Evolutionary conservation across 1,140 invertebrate species (phyloP).

Genomic region (Aphidius ervi): DNA sequence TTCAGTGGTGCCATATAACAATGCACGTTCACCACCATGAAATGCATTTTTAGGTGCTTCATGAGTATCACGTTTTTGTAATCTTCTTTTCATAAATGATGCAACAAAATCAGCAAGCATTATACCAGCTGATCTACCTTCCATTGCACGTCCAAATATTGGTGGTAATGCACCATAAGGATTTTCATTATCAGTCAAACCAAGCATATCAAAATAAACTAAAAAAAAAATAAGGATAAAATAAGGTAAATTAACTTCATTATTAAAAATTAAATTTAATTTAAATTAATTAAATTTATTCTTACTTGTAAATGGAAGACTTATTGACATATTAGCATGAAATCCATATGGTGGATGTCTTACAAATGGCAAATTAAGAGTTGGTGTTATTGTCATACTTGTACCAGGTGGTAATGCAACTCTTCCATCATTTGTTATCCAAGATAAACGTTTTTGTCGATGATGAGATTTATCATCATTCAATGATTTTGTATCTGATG

Average conservation of each 20-base stretch:
- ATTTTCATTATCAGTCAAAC: constrained; percentile 80
- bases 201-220: constrained; percentile 81
- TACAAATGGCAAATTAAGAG: constrained; percentile 75
- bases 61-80: constrained; percentile 57
- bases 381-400: constrained; percentile 72
- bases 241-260: constrained; percentile 7
- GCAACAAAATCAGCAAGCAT: constrained; percentile 68
- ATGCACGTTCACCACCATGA: constrained; percentile 73
- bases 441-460: constrained; percentile 73
- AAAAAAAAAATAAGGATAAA: no score
- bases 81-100: constrained; percentile 62
- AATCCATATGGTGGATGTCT: constrained; percentile 79
- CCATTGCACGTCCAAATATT: constrained; percentile 65
- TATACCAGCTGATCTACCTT: constrained; percentile 63
- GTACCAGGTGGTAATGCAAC: constrained; percentile 78
- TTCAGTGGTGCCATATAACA: constrained; percentile 71
- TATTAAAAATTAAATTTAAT: not conserved
- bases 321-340: constrained; percentile 78
- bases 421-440: constrained; percentile 77
- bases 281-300: no score
- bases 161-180: constrained; percentile 75
- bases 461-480: constrained; percentile 54
- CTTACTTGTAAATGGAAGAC: constrained; percentile 83
- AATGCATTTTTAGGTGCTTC: constrained; percentile 54
- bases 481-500: no score